Evolutionary conservation across 2,888 invertebrate species (phyloP).

Genomic region (Cloeon dipterum): DNA sequence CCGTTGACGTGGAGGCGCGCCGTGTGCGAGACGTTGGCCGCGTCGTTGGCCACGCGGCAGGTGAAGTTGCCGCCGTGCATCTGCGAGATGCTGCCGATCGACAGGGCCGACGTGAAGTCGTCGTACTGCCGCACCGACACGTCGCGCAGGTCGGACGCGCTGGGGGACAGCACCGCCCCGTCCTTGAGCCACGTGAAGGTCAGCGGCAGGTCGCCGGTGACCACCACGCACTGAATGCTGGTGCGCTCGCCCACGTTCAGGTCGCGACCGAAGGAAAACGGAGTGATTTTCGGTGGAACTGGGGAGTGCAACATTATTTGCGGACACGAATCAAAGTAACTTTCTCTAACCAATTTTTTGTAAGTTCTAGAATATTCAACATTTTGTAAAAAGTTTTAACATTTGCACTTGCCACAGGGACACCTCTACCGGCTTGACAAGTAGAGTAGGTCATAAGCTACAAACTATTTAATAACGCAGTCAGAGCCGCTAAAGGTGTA

Average conservation of each 20-base stretch:
- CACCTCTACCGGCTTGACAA: too few species aligned
- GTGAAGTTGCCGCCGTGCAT: slow-evolving; percentile 32
- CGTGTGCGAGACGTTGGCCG: slow-evolving; percentile 30
- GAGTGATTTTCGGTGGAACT: slow-evolving; percentile 40
- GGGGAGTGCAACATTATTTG: slow-evolving; percentile 15
- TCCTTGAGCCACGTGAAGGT: slow-evolving; percentile 38
- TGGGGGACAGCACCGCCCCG: slow-evolving; percentile 15
- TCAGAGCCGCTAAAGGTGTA: too few species aligned
- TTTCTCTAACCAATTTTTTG: too few species aligned
- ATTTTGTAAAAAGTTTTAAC: too few species aligned
- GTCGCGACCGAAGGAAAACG: slow-evolving; percentile 37
- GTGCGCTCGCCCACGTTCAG: slow-evolving; percentile 33
- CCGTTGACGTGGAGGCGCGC: slow-evolving; percentile 33
- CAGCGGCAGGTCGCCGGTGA: slow-evolving; percentile 36
- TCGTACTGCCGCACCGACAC: slow-evolving; percentile 31
- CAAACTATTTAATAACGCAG: too few species aligned
- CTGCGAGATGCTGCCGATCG: slow-evolving; percentile 30
- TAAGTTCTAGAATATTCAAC: too few species aligned
- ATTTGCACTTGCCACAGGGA: too few species aligned
- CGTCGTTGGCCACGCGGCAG: slow-evolving; percentile 32
- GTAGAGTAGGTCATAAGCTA: too few species aligned
- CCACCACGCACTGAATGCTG: slow-evolving; percentile 33
- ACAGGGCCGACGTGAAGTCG: slow-evolving; percentile 32
- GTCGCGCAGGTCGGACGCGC: slow-evolving; percentile 13
- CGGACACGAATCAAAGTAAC: too few species aligned